Base-by-base conservation (phyloP, 2,113 vertebrate species). In the Hippocampus guttulatus region DNA sequence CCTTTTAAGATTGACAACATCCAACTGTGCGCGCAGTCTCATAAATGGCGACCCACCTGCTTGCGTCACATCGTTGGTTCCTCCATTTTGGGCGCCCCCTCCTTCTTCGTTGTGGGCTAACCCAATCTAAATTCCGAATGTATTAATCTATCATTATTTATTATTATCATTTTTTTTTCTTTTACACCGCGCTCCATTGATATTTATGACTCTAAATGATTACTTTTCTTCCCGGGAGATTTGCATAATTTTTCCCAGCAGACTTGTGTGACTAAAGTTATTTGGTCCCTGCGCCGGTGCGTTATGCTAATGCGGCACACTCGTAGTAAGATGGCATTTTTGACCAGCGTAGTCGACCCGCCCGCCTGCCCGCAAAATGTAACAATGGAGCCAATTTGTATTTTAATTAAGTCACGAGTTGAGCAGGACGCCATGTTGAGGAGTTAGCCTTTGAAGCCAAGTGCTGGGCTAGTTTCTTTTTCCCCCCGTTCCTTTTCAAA, bases 71-170 rank as follows among this genome's bases (percentile, higher is more conserved):
- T 16, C 4, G 1, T 51, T 51, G 14, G 20, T 51, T 23, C n/a
- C 55, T 71, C 67, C 23, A 54, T 38, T 68, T 84, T 76, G 78
- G 79, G 84, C 66, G 75, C 77, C 68, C 77, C 76, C 66, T 83
- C 81, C 73, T 55, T 76, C 75, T 82, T 75, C 38, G 67, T 81
- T 80, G 78, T 69, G 77, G 75, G 75, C 72, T 80, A 55, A 79
- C 77, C 65, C 71, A 80, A 75, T 82, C 83, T 38, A 38, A 38
- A 38, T 38, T 38, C 33, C 33, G 33, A 38, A 38, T 38, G 33
- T 38, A 38, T 38, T 38, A 5, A 33, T 33, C 5, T 33, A 33
- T 33, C 5, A 33, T 33, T 14, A n/a, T n/a, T n/a, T n/a, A n/a
- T n/a, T n/a, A n/a, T n/a, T n/a, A n/a, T n/a, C n/a, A n/a, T n/a